phyloP scores from a whole-genome alignment of 2,113 vertebrate genomes.

The Myocastor coypus region DNA sequence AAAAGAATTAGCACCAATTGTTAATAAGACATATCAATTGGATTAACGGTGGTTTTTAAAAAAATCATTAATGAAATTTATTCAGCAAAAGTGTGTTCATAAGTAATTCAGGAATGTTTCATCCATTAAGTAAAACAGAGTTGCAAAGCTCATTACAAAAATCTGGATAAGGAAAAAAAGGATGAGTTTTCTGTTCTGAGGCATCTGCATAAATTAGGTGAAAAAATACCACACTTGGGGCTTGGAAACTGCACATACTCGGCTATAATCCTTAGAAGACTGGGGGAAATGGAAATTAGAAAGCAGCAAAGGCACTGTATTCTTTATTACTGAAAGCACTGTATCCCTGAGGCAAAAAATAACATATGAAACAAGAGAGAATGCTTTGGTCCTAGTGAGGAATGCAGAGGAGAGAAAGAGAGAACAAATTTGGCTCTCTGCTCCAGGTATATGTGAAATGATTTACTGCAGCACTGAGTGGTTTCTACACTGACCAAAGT shows the following conservation, averaged over 20 bases:
- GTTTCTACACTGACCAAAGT: background rate
- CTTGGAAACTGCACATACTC: background rate
- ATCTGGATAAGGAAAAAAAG: conserved; percentile 69
- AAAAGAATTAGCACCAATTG: conserved; percentile 51
- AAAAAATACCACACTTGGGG: background rate
- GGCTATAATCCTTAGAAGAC: background rate
- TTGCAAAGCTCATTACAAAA: conserved; percentile 61
- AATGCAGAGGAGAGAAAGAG: background rate
- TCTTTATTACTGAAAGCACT: conserved; percentile 31
- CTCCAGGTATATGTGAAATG: background rate
- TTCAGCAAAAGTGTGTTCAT: conserved; percentile 64
- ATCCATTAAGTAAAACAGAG: conserved; percentile 56
- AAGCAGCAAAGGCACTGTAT: background rate
- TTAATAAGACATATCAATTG: conserved; percentile 61
- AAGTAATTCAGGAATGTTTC: conserved; percentile 70
- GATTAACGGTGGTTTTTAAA: conserved; percentile 41
- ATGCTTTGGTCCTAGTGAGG: background rate
- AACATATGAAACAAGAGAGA: background rate
- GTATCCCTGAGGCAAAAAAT: background rate
- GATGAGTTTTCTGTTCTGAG: conserved; percentile 66
- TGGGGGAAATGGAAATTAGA: conserved; percentile 57
- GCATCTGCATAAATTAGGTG: conserved; percentile 72
- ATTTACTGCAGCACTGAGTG: background rate
- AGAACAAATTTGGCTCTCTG: background rate
- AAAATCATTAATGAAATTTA: conserved; percentile 75